phyloP scores from a whole-genome alignment of 2,113 vertebrate genomes.

The Cygnus atratus region DNA sequence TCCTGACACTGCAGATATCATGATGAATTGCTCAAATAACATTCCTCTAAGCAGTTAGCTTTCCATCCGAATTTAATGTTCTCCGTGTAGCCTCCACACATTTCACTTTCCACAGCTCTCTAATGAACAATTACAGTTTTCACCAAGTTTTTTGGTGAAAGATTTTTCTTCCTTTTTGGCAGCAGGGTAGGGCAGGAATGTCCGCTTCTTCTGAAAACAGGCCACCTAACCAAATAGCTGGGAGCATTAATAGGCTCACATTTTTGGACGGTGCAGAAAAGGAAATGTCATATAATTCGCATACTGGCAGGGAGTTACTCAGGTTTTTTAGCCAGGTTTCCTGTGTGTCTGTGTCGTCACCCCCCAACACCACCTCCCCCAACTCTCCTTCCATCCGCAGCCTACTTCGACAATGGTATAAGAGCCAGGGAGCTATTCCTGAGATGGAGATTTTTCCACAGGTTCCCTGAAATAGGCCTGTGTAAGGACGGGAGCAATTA shows the following conservation, averaged over 20 bases:
- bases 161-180: background rate
- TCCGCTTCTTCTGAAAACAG: background rate
- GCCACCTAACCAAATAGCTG: background rate
- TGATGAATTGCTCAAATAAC: slow-evolving; percentile 50
- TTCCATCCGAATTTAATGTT: background rate
- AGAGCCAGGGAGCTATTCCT: background rate
- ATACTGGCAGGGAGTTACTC: background rate
- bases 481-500: background rate
- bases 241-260: background rate
- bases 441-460: background rate
- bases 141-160: background rate
- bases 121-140: background rate
- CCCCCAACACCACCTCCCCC: background rate
- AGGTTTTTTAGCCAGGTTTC: background rate
- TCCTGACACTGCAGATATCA: background rate
- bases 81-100: background rate
- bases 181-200: background rate
- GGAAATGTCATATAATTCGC: background rate
- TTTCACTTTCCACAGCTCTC: background rate
- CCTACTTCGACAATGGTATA: background rate
- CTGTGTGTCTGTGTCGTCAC: background rate
- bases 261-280: background rate
- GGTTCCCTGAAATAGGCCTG: background rate
- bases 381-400: background rate
- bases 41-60: background rate